phyloP scores from a whole-genome alignment of 2,797 vertebrate species.

The Echiichthys vipera region DNA sequence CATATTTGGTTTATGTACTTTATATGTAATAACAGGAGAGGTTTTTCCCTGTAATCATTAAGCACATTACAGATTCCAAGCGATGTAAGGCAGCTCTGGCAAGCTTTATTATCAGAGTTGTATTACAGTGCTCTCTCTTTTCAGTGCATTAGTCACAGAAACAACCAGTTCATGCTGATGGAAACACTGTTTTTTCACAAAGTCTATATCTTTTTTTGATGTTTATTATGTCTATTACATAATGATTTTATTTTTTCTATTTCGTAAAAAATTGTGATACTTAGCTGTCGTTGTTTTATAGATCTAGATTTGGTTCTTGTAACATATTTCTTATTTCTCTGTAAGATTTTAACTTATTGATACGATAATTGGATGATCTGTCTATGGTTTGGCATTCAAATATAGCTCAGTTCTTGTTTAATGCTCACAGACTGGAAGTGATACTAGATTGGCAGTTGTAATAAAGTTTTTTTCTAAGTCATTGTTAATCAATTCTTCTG shows the following conservation, averaged over 20 bases:
- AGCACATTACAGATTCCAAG: slow-evolving; percentile 62
- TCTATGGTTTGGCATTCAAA: slow-evolving; percentile 30
- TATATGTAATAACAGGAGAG: slow-evolving; percentile 52
- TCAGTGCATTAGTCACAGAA: slow-evolving; percentile 67
- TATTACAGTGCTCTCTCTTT: slow-evolving; percentile 60
- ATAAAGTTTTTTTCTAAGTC: slow-evolving; percentile 26
- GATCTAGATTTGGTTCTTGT: slow-evolving; percentile 10
- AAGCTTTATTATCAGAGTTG: slow-evolving; percentile 31
- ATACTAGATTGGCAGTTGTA: slow-evolving; percentile 7
- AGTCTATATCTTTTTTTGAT: neutral
- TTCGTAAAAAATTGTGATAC: neutral
- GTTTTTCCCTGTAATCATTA: slow-evolving; percentile 64
- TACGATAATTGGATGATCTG: slow-evolving; percentile 7
- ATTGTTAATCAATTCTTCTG: neutral
- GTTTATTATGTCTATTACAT: neutral
- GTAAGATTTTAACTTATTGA: slow-evolving; percentile 41
- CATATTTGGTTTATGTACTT: slow-evolving; percentile 62
- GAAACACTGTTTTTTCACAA: neutral
- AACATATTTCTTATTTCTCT: slow-evolving; percentile 12
- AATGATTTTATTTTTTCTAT: slow-evolving; percentile 5
- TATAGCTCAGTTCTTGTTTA: slow-evolving; percentile 2
- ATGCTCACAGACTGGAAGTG: neutral
- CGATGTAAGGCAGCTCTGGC: slow-evolving; percentile 43
- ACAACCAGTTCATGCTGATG: slow-evolving; percentile 8
- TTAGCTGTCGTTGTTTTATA: slow-evolving; percentile 13